Conservation (phyloP, 2,113 vertebrate species). For the Stigmatopora argus region DNA sequence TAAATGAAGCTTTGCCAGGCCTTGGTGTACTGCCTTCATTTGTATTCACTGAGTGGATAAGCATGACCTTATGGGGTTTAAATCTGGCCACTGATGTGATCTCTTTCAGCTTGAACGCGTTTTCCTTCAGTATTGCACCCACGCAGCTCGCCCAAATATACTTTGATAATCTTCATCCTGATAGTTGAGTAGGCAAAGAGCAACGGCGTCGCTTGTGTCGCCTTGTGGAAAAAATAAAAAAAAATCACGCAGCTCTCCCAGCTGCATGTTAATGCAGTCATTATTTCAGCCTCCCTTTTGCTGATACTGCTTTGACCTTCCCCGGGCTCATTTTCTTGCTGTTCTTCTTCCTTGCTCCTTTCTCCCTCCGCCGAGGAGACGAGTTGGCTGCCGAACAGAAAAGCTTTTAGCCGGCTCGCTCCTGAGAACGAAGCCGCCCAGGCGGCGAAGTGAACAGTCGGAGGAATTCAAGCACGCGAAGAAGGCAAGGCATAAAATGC, state of each 20-base stretch:
- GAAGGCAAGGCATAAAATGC: constrained; percentile 4
- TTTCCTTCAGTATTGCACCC: background rate
- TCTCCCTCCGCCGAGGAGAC: constrained; percentile 23
- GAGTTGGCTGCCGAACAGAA: constrained; percentile 32
- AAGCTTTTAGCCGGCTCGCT: constrained; percentile 7
- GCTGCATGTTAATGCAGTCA: constrained; percentile 62
- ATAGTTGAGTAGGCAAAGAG: constrained; percentile 33
- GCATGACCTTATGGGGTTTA: background rate
- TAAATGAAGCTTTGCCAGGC: background rate
- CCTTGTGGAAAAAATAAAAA: constrained; percentile 21
- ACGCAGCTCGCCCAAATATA: background rate
- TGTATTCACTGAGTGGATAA: background rate
- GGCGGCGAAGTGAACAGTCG: constrained; percentile 33
- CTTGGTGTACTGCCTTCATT: background rate
- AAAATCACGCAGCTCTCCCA: constrained; percentile 45
- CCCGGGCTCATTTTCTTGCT: constrained; percentile 1
- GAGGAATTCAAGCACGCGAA: constrained; percentile 49
- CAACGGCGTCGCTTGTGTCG: constrained; percentile 23
- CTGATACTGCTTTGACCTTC: constrained; percentile 60
- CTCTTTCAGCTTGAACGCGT: background rate
- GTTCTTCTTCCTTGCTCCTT: background rate
- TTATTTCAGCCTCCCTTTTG: constrained; percentile 51
- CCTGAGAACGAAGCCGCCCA: constrained; percentile 10
- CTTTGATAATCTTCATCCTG: constrained; percentile 1
- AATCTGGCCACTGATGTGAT: background rate